Evolutionary conservation across 2,113 vertebrate genomes (phyloP).

Genomic region (Elanus axillaris): DNA sequence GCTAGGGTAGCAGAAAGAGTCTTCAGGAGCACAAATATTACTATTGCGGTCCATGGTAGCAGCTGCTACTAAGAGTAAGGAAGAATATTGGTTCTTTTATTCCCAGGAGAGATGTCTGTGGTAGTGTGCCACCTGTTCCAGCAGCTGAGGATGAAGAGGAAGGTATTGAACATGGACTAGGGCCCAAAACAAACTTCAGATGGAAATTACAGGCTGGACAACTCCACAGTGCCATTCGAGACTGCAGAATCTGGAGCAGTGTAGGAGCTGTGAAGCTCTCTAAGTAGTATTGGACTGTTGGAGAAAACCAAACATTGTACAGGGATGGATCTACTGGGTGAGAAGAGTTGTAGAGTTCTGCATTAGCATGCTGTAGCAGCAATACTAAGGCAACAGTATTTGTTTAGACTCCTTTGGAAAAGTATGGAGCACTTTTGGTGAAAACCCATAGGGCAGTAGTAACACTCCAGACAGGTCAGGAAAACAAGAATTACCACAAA

Average conservation of each 20-base stretch:
- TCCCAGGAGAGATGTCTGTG: neutral
- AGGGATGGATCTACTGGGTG: neutral
- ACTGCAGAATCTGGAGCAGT: neutral
- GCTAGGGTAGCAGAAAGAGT: neutral
- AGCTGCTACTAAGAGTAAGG: neutral
- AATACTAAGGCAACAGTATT: neutral
- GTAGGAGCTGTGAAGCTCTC: neutral
- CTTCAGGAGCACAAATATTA: neutral
- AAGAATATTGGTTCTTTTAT: neutral
- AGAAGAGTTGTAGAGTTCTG: neutral
- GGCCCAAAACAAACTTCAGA: neutral
- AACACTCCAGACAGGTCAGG: neutral
- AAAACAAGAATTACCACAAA: neutral
- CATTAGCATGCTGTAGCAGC: neutral
- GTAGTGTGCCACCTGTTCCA: neutral
- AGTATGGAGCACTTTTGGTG: neutral
- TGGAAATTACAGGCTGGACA: neutral
- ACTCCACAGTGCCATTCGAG: neutral
- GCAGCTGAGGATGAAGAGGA: neutral
- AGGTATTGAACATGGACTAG: neutral
- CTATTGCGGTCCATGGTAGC: neutral
- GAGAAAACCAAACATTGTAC: neutral
- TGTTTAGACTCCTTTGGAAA: neutral
- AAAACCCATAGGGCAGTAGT: neutral
- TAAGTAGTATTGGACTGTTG: neutral